Conservation (phyloP, 2,113 vertebrate species). For the Gallinago jamesoni region DNA sequence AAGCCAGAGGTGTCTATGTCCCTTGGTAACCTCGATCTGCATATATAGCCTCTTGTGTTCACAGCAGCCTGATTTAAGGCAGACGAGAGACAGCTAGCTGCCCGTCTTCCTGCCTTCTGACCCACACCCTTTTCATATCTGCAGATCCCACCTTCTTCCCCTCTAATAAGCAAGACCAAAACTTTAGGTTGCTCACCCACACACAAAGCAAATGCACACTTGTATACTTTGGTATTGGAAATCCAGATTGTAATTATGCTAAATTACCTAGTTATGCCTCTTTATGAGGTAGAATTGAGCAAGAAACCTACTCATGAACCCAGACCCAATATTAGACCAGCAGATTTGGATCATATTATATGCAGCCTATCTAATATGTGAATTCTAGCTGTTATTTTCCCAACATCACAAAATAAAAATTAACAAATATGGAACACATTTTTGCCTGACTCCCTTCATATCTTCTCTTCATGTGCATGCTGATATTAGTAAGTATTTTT, state of each 20-base stretch:
- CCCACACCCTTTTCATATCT: background rate
- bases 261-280: background rate
- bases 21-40: slow-evolving; percentile 30
- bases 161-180: background rate
- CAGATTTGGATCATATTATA: background rate
- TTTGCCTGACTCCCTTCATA: background rate
- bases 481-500: background rate
- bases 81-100: background rate
- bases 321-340: background rate
- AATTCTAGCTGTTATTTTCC: background rate
- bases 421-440: background rate
- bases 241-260: background rate
- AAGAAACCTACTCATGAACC: background rate
- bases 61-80: background rate
- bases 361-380: background rate
- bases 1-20: slow-evolving; percentile 32
- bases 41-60: background rate
- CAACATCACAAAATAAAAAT: background rate
- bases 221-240: background rate
- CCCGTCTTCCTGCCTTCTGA: background rate
- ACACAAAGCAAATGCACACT: background rate
- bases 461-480: background rate
- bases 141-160: background rate
- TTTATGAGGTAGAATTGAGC: background rate
- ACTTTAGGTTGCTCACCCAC: background rate